Base-by-base conservation (phyloP, 1,140 invertebrate species). In the Aphis gossypii region DNA sequence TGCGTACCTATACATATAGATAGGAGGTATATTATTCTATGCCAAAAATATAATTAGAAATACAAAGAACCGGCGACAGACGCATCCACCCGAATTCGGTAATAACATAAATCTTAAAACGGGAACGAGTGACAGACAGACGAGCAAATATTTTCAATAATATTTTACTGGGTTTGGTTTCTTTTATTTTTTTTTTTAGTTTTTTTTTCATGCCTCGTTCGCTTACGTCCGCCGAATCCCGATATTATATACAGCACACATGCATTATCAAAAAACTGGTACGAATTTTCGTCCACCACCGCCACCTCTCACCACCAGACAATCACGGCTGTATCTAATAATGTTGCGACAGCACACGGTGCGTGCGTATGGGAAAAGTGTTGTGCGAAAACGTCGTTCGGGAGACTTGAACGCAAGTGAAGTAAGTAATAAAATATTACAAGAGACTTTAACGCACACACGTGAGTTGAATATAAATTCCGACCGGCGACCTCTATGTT, bases 401-500 rank as follows among this genome's bases (percentile, higher is more conserved):
- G n/a, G 76, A 83, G 91, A 92, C 46, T 92, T 92, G 68, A 83
- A 92, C 76, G 91, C 76, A 35, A 46, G 91, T 48, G 46, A 91
- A 92, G 91, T 92, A 92, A 92, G 91, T 83, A 92, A 92, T 92
- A 92, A 92, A 92, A 92, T 92, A 92, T 92, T 83, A 56, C 88
- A 54, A 56, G 88, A 89, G 88, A 89, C 88, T 89, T 89, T 89
- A 89, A 89, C 88, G 51, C 51, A 20, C 35, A 54, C 87, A 25
- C 48, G 51, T 38, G 88, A 89, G 88, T 54, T 89, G 88, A 89
- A 89, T 89, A 89, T 41, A 89, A 89, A 89, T 56, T 54, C 88
- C 88, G 9, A 56, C 51, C 48, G 88, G 48, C 88, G 88, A 89
- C 88, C 88, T 89, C 88, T 89, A 89, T 89, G 88, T 89, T 89